A percentile compares a stretch with the other conserved stretches of the same genome.
These are phyloP conservation scores for Hyperoplus immaculatus DNA, from an alignment of 2,797 vertebrate genomes.

Conservation along the genomic window DNA sequence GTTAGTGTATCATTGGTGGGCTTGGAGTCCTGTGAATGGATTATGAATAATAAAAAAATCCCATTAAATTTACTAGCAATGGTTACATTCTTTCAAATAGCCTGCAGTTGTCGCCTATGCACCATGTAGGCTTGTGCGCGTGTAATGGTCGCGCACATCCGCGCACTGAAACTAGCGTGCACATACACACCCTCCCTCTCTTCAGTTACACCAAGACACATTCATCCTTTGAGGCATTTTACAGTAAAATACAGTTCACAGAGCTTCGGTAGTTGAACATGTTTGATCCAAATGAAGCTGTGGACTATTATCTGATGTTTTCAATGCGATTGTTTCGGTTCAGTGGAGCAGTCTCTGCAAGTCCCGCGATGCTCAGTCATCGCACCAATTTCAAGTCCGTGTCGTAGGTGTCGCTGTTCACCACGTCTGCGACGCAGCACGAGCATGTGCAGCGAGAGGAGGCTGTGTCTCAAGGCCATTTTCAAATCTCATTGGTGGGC, in stretches of 20 bases:
- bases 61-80: slow-evolving; percentile 6
- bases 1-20: not conserved
- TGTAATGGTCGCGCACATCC: not conserved
- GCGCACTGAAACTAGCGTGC: slow-evolving; percentile 1
- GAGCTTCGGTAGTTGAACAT: not conserved
- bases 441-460: slow-evolving; percentile 88
- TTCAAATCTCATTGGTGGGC: slow-evolving; percentile 99
- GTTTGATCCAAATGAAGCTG: too few species aligned
- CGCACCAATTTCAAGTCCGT: slow-evolving; percentile 87
- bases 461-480: slow-evolving; percentile 98
- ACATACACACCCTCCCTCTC: not conserved
- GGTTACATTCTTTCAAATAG: slow-evolving; percentile 37
- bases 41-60: slow-evolving; percentile 4
- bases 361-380: slow-evolving; percentile 2
- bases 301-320: not conserved
- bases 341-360: slow-evolving; percentile 1
- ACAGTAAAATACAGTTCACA: not conserved
- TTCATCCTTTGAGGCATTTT: not conserved
- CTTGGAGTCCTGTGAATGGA: not conserved
- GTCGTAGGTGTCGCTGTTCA: slow-evolving; percentile 97
- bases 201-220: slow-evolving; percentile 27
- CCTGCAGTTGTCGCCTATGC: slow-evolving; percentile 66
- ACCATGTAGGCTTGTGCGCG: slow-evolving; percentile 39
- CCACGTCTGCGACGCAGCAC: slow-evolving; percentile 88
- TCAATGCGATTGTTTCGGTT: slow-evolving; percentile 12